Base-by-base conservation (phyloP, 2,888 invertebrate genomes). In the Zootermopsis nevadensis region DNA sequence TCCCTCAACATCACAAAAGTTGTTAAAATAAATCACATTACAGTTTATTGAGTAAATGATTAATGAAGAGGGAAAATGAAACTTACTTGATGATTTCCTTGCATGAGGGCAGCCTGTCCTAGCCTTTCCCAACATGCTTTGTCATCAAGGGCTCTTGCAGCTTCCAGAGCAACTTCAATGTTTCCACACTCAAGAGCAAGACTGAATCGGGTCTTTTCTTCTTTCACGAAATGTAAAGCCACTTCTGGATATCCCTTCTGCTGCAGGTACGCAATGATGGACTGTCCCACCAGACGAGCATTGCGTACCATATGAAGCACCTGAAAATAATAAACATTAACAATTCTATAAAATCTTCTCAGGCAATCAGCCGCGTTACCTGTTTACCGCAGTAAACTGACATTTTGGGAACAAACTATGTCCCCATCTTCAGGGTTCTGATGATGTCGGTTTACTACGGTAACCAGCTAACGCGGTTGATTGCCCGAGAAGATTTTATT, bases 201-300 rank as follows among this genome's bases (percentile, higher is more conserved):
- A 0, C 98, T 95, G 88, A 99, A 97, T 31, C 98, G 93, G 0
- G 99, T 99, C 89, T 98, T 98, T 86, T 99, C 97, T 89, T 99
- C 99, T 89, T 99, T 99, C 1, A 99, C 99, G 90, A 99, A 99
- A 90, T 99, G 99, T 7, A 99, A 91, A 0, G 99, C 99, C 19
- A 99, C 98, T 90, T 99, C 99, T 0, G 99, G 99, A 89, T 99
- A 99, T 1, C 99, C 99, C 90, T 99, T 99, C 90, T 99, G 98
- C 89, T 99, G 99, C 84, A 99, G 91, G 88, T 99, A 99, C 0
- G 99, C 97, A 87, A 99, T 99, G 87, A 99, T 99, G 83, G 99
- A 98, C 91, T 99, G 99, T 0, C 99, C 99, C 22, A 99, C 98
- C 0, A 99, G 92, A 87, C 98, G 96, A 19, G 99, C 96, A 84